Evolutionary conservation across 2,113 vertebrate genomes (phyloP).

Genomic region (Lethenteron reissneri): DNA sequence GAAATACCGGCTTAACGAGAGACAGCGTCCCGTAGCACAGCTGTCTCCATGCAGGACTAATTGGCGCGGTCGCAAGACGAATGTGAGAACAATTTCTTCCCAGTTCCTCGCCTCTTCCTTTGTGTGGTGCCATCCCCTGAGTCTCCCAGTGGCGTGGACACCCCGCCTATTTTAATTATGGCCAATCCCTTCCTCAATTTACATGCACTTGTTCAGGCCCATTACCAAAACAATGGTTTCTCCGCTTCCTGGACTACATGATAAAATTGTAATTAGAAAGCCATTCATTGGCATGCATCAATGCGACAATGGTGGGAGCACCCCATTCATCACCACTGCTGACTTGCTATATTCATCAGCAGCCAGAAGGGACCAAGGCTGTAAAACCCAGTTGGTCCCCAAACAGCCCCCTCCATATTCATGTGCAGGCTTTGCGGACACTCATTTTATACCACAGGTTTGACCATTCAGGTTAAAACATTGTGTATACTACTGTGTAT

Average conservation of each 20-base stretch:
- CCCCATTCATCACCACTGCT: constrained; percentile 2
- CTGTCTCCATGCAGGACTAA: neutral
- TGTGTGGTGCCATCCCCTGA: neutral
- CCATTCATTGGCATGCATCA: neutral
- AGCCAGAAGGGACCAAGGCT: constrained; percentile 5
- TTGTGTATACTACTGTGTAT: too few species aligned
- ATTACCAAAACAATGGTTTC: neutral
- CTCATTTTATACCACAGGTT: too few species aligned
- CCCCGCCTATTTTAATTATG: neutral
- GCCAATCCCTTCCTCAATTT: neutral
- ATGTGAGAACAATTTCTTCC: constrained; percentile 2
- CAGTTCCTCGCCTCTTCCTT: neutral
- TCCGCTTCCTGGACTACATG: constrained; percentile 3
- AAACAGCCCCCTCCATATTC: too few species aligned
- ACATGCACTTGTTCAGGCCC: neutral
- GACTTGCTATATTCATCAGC: constrained; percentile 5
- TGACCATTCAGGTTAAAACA: too few species aligned
- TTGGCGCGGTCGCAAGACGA: neutral
- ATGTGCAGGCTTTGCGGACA: too few species aligned
- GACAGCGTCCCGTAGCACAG: too few species aligned
- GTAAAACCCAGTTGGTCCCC: neutral
- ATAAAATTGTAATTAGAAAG: constrained; percentile 6
- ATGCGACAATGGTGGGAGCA: constrained; percentile 1
- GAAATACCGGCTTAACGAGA: too few species aligned
- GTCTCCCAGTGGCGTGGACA: neutral